Evolutionary conservation across 1,140 invertebrate species (phyloP), one percentile per base, ranked within the genome.

Genomic region (Venustaconcha ellipsiformis): DNA sequence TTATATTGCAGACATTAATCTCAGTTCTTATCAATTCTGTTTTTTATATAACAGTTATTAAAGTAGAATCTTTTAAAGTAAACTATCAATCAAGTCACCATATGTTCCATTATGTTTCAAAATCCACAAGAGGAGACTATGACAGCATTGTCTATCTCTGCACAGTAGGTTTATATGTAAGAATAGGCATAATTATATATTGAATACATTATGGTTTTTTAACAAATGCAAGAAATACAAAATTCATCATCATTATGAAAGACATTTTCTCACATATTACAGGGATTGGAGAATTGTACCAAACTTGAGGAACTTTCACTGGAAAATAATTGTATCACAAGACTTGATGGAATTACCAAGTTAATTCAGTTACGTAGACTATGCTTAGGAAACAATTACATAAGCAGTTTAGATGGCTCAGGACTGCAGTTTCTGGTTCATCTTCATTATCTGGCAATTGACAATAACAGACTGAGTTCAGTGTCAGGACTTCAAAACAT

Each of bases 241-340:
- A 37, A 37, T 37, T 37, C 37, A 6, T 4, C 37, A 37, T 37
- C 4, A 37, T 37, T 8, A 14, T 23, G 3, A 60, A 17, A 30
- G 14, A 57, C 37, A 64, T 26, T n/a, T 58, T 48, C 20, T 70
- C 14, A 56, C 17, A 69, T 67, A 55, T 65, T 79, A n/a, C 70
- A 90, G 88, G 89, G 89, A 17, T 73, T 90, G 13, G 88, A 89
- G 17, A 80, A 76, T 63, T 89, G 88, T 76, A 57, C 70, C 14
- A 86, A 85, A 26, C 76, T 90, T 37, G 82, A 87, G 74, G 88
- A 90, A 8, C 90, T 99, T 58, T 97, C 95, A 79, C 89, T 99
- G 81, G 96, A 98, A 90, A 94, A 95, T 81, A 99, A 99, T 91
- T 93, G 94, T 88, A 95, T 99, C 62, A 92, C 92, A 11, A 93